phyloP scores from a whole-genome alignment of 1,140 invertebrate genomes.

The Brachionus manjavacas region DNA sequence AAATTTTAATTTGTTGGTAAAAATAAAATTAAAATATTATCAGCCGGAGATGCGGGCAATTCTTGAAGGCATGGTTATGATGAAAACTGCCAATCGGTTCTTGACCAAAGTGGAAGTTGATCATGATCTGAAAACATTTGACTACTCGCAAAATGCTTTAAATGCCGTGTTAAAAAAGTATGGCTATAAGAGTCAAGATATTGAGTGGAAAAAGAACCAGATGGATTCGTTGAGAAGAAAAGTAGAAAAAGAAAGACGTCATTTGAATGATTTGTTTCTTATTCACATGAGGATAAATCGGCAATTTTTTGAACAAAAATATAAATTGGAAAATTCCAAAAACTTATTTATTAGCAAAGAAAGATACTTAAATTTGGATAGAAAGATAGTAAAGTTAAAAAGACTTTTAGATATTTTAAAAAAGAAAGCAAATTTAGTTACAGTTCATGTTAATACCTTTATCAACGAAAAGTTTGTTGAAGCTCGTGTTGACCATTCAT shows the following conservation, averaged over 20 bases:
- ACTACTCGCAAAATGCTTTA: neutral
- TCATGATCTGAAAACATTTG: neutral
- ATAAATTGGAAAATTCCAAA: conserved; percentile 23
- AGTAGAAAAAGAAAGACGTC: conserved; percentile 13
- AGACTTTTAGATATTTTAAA: neutral
- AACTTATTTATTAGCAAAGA: conserved; percentile 16
- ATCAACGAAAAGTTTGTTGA: too few species aligned
- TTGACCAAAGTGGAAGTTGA: conserved; percentile 16
- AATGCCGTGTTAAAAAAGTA: neutral
- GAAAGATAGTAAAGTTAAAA: neutral
- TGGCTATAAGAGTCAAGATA: neutral
- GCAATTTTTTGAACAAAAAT: neutral
- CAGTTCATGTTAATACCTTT: neutral
- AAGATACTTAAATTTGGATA: conserved; percentile 18
- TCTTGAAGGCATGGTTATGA: conserved; percentile 2
- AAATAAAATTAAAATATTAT: conserved; percentile 15
- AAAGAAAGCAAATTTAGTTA: neutral
- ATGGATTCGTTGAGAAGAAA: conserved; percentile 8
- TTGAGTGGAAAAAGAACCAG: conserved; percentile 28
- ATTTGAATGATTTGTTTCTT: conserved; percentile 6
- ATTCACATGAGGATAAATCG: neutral
- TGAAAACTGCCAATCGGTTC: neutral
- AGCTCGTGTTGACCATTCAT: too few species aligned
- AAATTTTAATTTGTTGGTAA: conserved; percentile 23
- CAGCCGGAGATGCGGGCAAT: neutral